Base-by-base conservation (phyloP, 2,888 invertebrate genomes). In the Callyntrura guangdongensis region DNA sequence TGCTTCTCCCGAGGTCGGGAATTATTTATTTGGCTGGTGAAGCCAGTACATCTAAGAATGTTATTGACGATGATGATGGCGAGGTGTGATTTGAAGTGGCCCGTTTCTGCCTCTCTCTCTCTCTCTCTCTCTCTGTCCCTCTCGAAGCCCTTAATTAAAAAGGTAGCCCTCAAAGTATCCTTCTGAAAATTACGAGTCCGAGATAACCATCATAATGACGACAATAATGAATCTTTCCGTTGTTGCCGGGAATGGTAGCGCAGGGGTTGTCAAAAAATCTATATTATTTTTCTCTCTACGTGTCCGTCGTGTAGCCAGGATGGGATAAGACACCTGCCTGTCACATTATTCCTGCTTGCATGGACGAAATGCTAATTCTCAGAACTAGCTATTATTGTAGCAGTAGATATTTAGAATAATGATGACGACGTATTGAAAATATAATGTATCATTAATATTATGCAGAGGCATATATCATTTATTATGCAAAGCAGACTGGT, bases 41-140 rank as follows among this genome's bases (percentile, higher is more conserved):
- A n/a, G n/a, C n/a, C n/a, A n/a, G n/a, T n/a, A n/a, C n/a, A n/a
- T n/a, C n/a, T n/a, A n/a, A n/a, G n/a, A n/a, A n/a, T n/a, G n/a
- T n/a, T n/a, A n/a, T n/a, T 81, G 36, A 53, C 25, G 82, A 17
- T n/a, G 17, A 45, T 61, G 59, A 22, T 45, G 49, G 12, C 56
- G 47, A 53, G 84, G 72, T 85, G 69, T 72, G 61, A 56, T 85
- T 64, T 85, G 69, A 85, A 85, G 84, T 85, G 72, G 36, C 84
- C 84, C 69, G 84, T 72, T n/a, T 69, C 84, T 85, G 84, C 49
- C 17, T 36, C 36, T 36, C 36, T 36, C 36, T 36, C 36, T 69
- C 84, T 85, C 69, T 49, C 17, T 36, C 36, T 36, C 36, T 36
- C 36, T 36, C 36, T 36, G 3, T 36, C 36, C 6, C 36, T 36